Conservation (phyloP, 2,888 invertebrate species). For the Plagiodera versicolora region DNA sequence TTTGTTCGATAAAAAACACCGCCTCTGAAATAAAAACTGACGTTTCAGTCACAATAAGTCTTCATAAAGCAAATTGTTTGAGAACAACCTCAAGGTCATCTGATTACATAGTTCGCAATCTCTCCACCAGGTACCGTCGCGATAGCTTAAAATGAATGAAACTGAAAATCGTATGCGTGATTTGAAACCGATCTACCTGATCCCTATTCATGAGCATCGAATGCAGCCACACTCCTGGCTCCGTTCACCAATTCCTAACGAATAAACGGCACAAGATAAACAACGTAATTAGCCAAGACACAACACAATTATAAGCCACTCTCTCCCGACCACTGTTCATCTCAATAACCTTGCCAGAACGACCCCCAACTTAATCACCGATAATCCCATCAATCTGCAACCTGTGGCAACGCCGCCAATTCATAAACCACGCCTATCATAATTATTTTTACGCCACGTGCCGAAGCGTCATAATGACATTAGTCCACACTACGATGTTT, state of each 20-base stretch:
- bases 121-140: no score
- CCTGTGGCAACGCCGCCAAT: constrained; percentile 9
- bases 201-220: no score
- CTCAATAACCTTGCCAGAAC: not conserved
- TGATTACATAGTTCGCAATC: no score
- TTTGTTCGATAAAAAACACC: no score
- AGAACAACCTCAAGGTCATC: no score
- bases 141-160: no score
- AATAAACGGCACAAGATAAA: not conserved
- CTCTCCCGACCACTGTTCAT: not conserved
- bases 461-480: constrained; percentile 15
- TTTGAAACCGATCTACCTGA: no score
- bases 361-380: not conserved
- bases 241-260: not conserved
- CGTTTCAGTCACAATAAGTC: no score
- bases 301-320: not conserved
- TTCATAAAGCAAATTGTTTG: no score
- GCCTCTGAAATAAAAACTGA: no score
- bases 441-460: constrained; percentile 19
- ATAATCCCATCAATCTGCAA: constrained; percentile 1
- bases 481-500: constrained; percentile 13
- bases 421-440: constrained; percentile 10
- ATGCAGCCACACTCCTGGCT: no score
- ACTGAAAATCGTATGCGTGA: no score
- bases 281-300: not conserved